These are phyloP conservation scores for Entelurus aequoreus DNA, from an alignment of 2,113 vertebrate genomes.

Conservation along the genomic window DNA sequence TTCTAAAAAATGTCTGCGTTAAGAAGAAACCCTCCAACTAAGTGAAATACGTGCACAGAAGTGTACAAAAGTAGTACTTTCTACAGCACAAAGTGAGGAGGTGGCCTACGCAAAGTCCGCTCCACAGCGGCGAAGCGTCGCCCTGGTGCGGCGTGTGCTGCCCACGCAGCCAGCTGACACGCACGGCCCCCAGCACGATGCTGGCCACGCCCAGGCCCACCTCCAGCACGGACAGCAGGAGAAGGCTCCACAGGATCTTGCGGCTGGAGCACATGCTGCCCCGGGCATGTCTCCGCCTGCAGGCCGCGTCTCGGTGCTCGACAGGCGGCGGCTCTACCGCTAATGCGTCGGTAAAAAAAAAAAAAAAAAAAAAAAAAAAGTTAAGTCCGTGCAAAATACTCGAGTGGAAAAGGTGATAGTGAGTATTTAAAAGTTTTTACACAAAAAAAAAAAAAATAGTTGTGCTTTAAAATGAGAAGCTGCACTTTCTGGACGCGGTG, in stretches of 20 bases:
- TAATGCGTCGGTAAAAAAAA: not conserved
- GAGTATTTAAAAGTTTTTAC: not conserved
- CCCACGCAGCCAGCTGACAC: constrained; percentile 83
- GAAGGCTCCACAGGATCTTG: constrained; percentile 95
- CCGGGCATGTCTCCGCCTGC: constrained; percentile 82
- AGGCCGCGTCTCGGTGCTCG: constrained; percentile 37
- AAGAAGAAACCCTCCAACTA: too few species aligned
- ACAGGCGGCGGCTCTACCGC: constrained; percentile 17
- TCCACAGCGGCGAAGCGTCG: constrained; percentile 98
- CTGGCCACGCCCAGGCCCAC: constrained; percentile 97
- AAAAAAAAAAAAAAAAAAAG: constrained; percentile 1
- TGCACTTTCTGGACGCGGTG: not conserved
- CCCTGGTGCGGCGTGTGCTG: constrained; percentile 88
- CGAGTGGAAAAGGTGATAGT: not conserved
- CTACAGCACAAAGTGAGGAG: not conserved
- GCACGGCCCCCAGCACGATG: constrained; percentile 94
- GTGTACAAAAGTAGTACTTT: too few species aligned
- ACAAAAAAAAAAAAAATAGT: not conserved
- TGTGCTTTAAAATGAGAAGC: not conserved
- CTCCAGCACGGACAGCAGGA: constrained; percentile 95
- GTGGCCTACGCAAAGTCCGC: constrained; percentile 98
- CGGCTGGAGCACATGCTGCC: constrained; percentile 95
- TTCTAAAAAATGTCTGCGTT: too few species aligned
- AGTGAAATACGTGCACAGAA: not conserved
- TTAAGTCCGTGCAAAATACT: constrained; percentile 13